These are phyloP conservation scores for Pseudachorutes palmiensis DNA, from an alignment of 1,140 invertebrate species.

Conservation along the genomic window DNA sequence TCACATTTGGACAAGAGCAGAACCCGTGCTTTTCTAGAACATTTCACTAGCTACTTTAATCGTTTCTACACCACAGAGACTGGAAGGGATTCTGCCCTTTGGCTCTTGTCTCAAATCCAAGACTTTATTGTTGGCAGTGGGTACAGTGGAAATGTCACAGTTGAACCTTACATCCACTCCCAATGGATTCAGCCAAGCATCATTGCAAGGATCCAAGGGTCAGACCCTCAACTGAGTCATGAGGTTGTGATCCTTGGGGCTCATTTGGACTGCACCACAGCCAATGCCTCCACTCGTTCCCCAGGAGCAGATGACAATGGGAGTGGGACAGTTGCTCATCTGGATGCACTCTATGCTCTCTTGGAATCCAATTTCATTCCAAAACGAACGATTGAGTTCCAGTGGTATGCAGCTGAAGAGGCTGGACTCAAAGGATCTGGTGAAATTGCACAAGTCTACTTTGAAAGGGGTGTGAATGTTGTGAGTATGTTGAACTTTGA, in stretches of 20 bases:
- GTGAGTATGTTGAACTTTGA: slow-evolving; percentile 18
- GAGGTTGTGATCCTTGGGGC: slow-evolving; percentile 21
- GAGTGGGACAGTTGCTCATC: slow-evolving; percentile 6
- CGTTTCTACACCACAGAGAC: slow-evolving; percentile 15
- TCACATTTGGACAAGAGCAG: not conserved
- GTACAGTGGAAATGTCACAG: slow-evolving; percentile 6
- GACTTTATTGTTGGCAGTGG: not conserved
- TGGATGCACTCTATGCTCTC: slow-evolving; percentile 12
- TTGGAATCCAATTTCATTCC: slow-evolving; percentile 9
- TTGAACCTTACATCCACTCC: not conserved
- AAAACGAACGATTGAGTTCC: slow-evolving; percentile 18
- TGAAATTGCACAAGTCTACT: slow-evolving; percentile 14
- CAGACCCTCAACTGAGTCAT: not conserved
- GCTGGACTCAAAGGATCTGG: slow-evolving; percentile 16
- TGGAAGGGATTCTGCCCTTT: slow-evolving; percentile 8
- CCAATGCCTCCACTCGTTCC: not conserved
- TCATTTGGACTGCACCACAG: slow-evolving; percentile 19
- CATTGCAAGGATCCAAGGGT: slow-evolving; percentile 17
- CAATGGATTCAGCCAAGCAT: slow-evolving; percentile 10
- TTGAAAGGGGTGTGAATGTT: not conserved
- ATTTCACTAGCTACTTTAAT: slow-evolving; percentile 16
- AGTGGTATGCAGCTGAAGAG: slow-evolving; percentile 24
- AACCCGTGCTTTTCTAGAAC: slow-evolving; percentile 11
- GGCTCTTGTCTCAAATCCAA: slow-evolving; percentile 16
- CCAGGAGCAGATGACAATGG: slow-evolving; percentile 24